Conservation (phyloP, 2,888 invertebrate species). For the Galerucella pusilla region DNA sequence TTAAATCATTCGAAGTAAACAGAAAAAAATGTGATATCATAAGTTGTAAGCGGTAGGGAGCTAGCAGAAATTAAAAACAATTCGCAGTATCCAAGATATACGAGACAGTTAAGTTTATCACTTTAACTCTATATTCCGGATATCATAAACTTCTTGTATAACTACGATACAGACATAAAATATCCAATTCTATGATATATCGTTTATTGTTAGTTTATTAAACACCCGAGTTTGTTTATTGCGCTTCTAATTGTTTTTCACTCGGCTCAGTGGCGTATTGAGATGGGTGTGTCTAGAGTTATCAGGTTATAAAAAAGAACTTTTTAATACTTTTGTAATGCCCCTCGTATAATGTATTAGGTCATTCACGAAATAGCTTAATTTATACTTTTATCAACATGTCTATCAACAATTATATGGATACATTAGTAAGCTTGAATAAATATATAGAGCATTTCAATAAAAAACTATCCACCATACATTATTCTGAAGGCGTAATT, state of each 20-base stretch:
- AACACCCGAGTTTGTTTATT: neutral
- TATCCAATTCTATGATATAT: slow-evolving; percentile 20
- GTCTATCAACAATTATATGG: too few species aligned
- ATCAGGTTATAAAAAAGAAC: too few species aligned
- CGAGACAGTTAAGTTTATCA: slow-evolving; percentile 32
- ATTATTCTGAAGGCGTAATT: too few species aligned
- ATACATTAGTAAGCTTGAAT: too few species aligned
- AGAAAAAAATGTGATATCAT: slow-evolving; percentile 12
- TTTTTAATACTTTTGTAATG: too few species aligned
- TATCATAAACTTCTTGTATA: slow-evolving; percentile 26
- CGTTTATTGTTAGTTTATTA: slow-evolving; percentile 7
- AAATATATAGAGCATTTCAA: too few species aligned
- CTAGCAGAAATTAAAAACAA: slow-evolving; percentile 36
- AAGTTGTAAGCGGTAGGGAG: slow-evolving; percentile 33
- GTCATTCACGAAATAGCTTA: too few species aligned
- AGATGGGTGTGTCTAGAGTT: too few species aligned
- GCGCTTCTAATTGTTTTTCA: neutral
- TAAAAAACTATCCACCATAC: too few species aligned
- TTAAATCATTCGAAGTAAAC: neutral
- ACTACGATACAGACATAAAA: slow-evolving; percentile 22
- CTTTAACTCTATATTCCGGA: too few species aligned
- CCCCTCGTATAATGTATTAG: too few species aligned
- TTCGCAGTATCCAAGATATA: slow-evolving; percentile 28
- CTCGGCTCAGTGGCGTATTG: neutral
- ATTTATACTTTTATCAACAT: too few species aligned